Evolutionary conservation across 2,113 vertebrate species (phyloP).

Genomic region (Gymnorhina tibicen): DNA sequence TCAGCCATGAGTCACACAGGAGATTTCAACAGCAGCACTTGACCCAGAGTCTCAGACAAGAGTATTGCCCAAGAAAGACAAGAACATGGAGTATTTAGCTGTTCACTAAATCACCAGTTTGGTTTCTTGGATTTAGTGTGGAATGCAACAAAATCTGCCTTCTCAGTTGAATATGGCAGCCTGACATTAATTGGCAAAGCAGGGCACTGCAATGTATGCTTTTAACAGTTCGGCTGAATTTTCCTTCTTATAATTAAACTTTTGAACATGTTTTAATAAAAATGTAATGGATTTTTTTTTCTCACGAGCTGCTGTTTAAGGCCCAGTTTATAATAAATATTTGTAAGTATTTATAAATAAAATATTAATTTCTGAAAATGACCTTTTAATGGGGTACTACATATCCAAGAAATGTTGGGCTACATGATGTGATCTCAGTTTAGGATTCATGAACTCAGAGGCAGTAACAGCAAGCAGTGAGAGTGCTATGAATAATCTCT

Average conservation of each 20-base stretch:
- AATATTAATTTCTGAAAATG: constrained; percentile 67
- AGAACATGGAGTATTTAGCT: background rate
- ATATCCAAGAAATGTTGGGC: background rate
- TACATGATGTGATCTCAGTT: background rate
- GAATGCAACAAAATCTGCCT: background rate
- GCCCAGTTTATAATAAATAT: constrained; percentile 61
- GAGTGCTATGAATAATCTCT: background rate
- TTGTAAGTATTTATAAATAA: constrained; percentile 67
- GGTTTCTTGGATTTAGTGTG: background rate
- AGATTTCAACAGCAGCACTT: background rate
- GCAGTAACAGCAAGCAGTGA: background rate
- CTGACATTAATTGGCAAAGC: background rate
- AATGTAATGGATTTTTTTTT: constrained; percentile 59
- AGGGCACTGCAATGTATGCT: background rate
- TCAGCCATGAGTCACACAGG: background rate
- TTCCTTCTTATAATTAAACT: constrained; percentile 51
- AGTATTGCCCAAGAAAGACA: background rate
- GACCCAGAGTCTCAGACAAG: background rate
- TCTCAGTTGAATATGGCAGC: background rate
- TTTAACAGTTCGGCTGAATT: constrained; percentile 41
- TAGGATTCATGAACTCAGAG: background rate
- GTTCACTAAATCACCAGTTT: background rate
- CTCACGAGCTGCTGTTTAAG: constrained; percentile 54
- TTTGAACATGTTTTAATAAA: constrained; percentile 59
- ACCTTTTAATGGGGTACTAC: constrained; percentile 42